phyloP scores from a whole-genome alignment of 2,797 vertebrate species.

The Eulemur albifrons region DNA sequence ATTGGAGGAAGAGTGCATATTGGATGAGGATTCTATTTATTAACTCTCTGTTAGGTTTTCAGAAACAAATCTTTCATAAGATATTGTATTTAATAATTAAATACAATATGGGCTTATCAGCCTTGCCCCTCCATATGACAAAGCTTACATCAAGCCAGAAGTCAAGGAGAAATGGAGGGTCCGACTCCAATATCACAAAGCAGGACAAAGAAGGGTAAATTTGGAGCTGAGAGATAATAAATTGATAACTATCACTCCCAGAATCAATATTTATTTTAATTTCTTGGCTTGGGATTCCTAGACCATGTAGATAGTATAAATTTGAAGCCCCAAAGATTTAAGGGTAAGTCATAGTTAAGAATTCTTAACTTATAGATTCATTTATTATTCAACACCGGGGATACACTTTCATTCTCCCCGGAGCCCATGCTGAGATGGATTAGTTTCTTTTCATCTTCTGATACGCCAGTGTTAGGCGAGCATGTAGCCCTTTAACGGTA shows the following conservation, averaged over 20 bases:
- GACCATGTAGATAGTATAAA: not conserved
- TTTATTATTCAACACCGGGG: not conserved
- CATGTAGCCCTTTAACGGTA: not conserved
- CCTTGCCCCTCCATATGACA: not conserved
- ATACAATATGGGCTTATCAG: not conserved
- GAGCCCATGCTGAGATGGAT: not conserved
- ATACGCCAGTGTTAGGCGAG: not conserved
- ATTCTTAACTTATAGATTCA: not conserved
- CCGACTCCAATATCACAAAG: not conserved
- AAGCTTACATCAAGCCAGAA: not conserved
- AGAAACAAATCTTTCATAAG: not conserved
- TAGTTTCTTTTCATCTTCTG: not conserved
- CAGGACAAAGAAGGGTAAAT: not conserved
- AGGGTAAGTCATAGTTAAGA: not conserved
- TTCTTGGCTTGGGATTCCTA: constrained; percentile 2
- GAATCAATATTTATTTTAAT: not conserved
- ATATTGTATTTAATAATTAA: not conserved
- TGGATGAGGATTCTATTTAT: not conserved
- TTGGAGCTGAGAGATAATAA: not conserved
- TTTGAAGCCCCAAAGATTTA: constrained; percentile 14
- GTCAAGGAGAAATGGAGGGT: not conserved
- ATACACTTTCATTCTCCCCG: not conserved
- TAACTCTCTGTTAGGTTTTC: constrained; percentile 19
- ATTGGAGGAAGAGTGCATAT: not conserved
- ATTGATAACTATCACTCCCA: not conserved